Evolutionary conservation across 2,113 vertebrate species (phyloP), one percentile per base, ranked within the genome.

Genomic region (Trematocara stigmaticum): DNA sequence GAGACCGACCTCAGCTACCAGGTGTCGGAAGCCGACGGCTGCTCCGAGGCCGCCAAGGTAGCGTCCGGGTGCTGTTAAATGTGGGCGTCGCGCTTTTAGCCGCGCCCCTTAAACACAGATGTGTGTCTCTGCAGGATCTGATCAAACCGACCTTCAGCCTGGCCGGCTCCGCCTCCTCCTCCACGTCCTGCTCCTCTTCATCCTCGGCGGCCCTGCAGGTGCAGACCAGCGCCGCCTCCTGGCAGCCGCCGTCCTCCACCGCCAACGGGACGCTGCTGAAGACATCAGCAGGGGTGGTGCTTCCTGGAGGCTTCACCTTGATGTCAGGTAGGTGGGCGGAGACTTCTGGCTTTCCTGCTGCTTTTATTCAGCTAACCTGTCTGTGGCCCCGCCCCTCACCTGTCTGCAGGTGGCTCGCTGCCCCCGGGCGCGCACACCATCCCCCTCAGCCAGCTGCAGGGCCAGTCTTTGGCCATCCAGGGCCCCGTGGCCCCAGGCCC

Each of bases 1-100:
- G 98, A 99, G 95, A 98, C 98, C 0, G 98, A 99, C 95, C 98
- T 99, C 95, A 98, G 97, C 83, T 99, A 99, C 95, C 98, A 99
- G 95, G 98, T 99, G 95, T 97, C 97, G 0, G 98, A 99, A 91
- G 97, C 97, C 0, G 98, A 99, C 91, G 97, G 97, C 94, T 96
- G 1, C 96, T 94, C 97, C 0, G 98, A 97, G 64, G 97, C 97
- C 56, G 95, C 97, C 84, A 99, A 99, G 98, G 98, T 99, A 89
- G 98, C 3, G 3, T 12, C 26, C 29, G 4, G 31, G n/a, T 20
- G 13, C n/a, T 12, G 42, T 23, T 18, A 11, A 74, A 29, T 3
- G 26, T 49, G 3, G 3, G 10, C 9, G 1, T 51, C 3, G 2
- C 0, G 15, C 45, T 31, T 18, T 3, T 15, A 29, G 38, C 20